phyloP scores from a whole-genome alignment of 2,113 vertebrate species.

The Stigmatopora argus region DNA sequence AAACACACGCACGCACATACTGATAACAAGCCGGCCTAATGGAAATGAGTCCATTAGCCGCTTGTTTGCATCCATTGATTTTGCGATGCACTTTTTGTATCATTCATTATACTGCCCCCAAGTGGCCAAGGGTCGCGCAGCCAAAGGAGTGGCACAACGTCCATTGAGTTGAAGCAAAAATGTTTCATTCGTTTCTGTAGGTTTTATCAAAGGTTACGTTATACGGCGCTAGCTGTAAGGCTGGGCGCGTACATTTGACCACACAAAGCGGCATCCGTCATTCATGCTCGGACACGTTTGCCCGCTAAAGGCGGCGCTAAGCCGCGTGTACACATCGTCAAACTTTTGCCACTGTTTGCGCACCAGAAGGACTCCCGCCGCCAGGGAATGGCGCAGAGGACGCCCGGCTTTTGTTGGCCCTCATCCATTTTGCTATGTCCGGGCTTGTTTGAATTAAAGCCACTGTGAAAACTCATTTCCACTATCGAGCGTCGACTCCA shows the following conservation, averaged over 20 bases:
- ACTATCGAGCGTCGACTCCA: too few species aligned
- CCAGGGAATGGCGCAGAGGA: too few species aligned
- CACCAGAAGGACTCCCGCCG: not conserved
- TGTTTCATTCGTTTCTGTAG: too few species aligned
- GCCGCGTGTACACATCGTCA: not conserved
- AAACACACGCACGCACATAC: not conserved
- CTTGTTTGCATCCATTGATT: not conserved
- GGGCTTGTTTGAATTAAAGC: not conserved
- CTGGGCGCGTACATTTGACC: not conserved
- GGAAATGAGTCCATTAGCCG: not conserved
- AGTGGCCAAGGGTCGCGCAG: too few species aligned
- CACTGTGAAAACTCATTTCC: too few species aligned
- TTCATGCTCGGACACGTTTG: not conserved
- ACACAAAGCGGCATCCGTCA: not conserved
- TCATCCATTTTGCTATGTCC: not conserved
- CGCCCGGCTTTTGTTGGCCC: not conserved
- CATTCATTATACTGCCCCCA: too few species aligned
- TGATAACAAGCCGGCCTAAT: not conserved
- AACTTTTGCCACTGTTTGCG: not conserved
- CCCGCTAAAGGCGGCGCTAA: not conserved
- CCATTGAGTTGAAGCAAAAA: too few species aligned
- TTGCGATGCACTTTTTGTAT: too few species aligned
- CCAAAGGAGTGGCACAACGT: too few species aligned
- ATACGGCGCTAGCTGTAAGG: not conserved
- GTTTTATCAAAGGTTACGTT: too few species aligned